Conservation (phyloP, 2,888 invertebrate species). For the Lasioglossum marginatum region DNA sequence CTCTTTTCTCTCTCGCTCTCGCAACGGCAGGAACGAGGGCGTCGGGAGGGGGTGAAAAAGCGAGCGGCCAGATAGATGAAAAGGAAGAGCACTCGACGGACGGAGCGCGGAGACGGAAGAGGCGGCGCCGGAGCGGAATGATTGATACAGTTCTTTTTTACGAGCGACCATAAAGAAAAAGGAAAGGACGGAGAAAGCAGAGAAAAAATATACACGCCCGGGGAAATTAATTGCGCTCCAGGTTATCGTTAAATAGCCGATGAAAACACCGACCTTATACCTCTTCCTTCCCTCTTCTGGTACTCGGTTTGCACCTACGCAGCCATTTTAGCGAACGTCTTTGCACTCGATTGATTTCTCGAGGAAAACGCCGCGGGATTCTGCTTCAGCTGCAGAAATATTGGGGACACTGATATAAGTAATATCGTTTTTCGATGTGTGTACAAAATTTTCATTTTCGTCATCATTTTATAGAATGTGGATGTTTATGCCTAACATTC, state of each 20-base stretch:
- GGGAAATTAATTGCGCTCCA: constrained; percentile 40
- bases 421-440: neutral
- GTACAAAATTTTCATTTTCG: neutral
- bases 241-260: constrained; percentile 23
- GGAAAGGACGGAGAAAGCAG: constrained; percentile 7
- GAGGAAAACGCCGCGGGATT: neutral
- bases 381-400: neutral
- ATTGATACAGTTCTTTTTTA: constrained; percentile 44
- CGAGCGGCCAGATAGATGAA: constrained; percentile 29
- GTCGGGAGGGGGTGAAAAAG: constrained; percentile 15
- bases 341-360: neutral
- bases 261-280: neutral
- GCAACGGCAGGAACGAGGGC: too few relatives aligned
- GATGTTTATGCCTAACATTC: accelerated
- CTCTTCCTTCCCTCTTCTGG: neutral
- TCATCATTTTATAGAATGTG: neutral
- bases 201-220: constrained; percentile 19
- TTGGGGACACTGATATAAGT: neutral
- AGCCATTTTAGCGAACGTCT: neutral
- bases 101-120: constrained; percentile 19
- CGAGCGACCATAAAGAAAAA: neutral
- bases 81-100: constrained; percentile 23
- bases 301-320: neutral
- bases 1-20: neutral
- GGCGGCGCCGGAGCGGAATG: constrained; percentile 40